These are phyloP conservation scores for Crossaster papposus DNA, from an alignment of 53 echinoderm and acorn worm species.

Conservation along the genomic window DNA sequence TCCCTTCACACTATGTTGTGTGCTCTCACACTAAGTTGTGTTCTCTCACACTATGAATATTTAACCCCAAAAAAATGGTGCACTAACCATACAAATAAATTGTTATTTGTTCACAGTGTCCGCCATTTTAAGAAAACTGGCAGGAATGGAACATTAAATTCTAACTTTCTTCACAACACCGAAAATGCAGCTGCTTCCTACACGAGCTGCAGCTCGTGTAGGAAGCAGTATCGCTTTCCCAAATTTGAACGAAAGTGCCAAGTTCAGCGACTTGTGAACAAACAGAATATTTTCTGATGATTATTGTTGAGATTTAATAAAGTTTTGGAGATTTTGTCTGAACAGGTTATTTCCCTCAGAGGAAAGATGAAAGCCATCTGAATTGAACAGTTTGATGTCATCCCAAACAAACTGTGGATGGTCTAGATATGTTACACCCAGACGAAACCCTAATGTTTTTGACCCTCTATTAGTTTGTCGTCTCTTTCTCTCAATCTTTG, in stretches of 20 bases:
- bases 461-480: neutral
- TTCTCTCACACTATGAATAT: too few species aligned
- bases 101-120: too few species aligned
- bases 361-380: constrained; percentile 6
- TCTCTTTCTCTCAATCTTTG: neutral
- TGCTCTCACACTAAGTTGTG: too few species aligned
- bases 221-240: too few species aligned
- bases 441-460: too few species aligned
- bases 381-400: neutral
- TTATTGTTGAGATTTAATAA: neutral
- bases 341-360: neutral
- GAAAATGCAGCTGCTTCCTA: neutral
- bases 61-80: too few species aligned
- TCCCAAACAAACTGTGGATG: neutral
- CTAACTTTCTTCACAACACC: neutral
- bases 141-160: neutral
- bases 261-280: neutral
- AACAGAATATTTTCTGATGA: neutral
- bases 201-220: too few species aligned
- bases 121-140: too few species aligned
- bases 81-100: too few species aligned
- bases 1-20: too few species aligned
- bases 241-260: too few species aligned
- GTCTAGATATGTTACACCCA: neutral
- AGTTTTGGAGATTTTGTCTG: neutral